A percentile compares a stretch with the other conserved stretches of the same genome.
Conservation (phyloP, 2,797 vertebrate species). For the Sus cebifrons region DNA sequence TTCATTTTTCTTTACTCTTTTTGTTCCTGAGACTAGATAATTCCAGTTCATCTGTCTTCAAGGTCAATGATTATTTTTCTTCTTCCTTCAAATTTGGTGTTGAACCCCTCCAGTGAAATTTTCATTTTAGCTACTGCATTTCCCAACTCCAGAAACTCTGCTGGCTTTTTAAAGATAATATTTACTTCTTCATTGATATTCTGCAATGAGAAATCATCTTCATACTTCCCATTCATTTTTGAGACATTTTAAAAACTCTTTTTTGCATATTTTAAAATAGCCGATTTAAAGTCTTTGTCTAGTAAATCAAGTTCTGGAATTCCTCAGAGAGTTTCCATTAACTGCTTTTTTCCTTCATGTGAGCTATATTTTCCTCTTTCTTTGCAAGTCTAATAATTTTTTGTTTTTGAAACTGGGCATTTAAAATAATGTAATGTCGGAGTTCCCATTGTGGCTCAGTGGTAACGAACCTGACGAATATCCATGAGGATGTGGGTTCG, state of each 20-base stretch:
- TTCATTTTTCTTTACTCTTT: slow-evolving; percentile 32
- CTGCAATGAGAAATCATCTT: background rate
- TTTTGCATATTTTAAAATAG: background rate
- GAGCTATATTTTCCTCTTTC: background rate
- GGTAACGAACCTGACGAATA: no score
- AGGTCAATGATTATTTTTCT: background rate
- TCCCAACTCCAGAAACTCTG: slow-evolving; percentile 8
- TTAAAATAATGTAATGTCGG: background rate
- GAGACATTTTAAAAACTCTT: background rate
- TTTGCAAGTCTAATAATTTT: background rate
- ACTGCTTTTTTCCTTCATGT: background rate
- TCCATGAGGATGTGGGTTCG: no score
- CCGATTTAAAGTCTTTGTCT: background rate
- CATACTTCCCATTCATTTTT: background rate
- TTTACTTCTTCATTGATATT: slow-evolving; percentile 5
- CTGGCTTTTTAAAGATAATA: background rate
- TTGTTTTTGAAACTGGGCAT: background rate
- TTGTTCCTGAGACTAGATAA: background rate
- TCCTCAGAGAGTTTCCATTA: background rate
- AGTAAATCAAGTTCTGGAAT: background rate
- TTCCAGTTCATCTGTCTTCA: background rate
- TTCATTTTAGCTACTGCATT: background rate
- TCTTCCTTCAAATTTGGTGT: background rate
- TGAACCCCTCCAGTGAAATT: background rate
- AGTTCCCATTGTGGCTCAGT: no score